These are phyloP conservation scores for Macroteleia sp. DNA, from an alignment of 2,888 invertebrate genomes.

Conservation along the genomic window DNA sequence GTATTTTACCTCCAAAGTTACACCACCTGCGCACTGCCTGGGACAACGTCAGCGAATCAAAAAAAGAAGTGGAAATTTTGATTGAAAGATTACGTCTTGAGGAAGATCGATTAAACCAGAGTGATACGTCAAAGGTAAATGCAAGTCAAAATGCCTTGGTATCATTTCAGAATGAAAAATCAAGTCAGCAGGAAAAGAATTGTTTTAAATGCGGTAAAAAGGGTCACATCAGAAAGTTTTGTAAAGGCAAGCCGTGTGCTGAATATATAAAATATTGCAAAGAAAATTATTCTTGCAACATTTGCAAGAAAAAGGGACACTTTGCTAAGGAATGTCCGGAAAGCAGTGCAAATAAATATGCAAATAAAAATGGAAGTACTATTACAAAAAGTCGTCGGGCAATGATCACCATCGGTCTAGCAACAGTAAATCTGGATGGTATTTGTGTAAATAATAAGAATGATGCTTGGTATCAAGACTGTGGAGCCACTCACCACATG, in stretches of 20 bases:
- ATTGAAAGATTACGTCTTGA: background rate
- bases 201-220: conserved; percentile 1
- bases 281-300: background rate
- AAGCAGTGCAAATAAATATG: background rate
- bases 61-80: background rate
- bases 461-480: conserved; percentile 31
- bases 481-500: conserved; percentile 43
- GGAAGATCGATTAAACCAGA: no score
- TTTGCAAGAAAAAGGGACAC: background rate
- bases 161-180: no score
- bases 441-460: background rate
- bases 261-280: background rate
- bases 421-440: background rate
- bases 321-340: conserved; percentile 25
- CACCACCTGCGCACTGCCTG: background rate
- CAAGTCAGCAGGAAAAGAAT: background rate
- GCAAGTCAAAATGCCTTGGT: no score
- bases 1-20: background rate
- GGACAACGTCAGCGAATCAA: background rate
- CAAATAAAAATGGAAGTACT: background rate
- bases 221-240: background rate
- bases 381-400: background rate
- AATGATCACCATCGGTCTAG: conserved; percentile 6
- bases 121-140: no score
- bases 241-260: background rate